Conservation (phyloP, 1,140 invertebrate species). For the Drosophila saltans region DNA sequence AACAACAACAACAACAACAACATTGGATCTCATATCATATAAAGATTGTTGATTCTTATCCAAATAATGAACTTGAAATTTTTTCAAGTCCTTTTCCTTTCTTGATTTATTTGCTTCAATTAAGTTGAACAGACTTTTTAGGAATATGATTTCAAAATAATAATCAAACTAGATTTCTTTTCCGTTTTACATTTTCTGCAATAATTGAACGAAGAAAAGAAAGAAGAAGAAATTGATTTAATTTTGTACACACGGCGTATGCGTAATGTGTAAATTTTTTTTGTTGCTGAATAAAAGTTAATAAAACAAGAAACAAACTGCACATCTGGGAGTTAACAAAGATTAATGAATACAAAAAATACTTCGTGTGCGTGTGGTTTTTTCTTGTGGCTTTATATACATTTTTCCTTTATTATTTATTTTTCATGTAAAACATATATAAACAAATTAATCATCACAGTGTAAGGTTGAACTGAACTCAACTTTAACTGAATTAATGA, state of each 20-base stretch:
- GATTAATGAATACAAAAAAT: slow-evolving; percentile 55
- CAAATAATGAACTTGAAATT: background rate
- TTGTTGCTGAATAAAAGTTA: background rate
- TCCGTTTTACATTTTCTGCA: slow-evolving; percentile 5
- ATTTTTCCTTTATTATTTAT: background rate
- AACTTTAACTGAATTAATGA: slow-evolving; percentile 56
- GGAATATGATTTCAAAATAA: too few relatives aligned
- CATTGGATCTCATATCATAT: slow-evolving; percentile 29
- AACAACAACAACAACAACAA: background rate
- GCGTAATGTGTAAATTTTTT: slow-evolving; percentile 8
- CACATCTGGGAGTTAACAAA: slow-evolving; percentile 38
- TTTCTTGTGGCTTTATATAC: background rate
- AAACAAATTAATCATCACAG: slow-evolving; percentile 48
- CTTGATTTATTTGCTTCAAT: too few relatives aligned
- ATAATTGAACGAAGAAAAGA: background rate
- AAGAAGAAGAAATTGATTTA: background rate
- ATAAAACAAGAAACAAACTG: slow-evolving; percentile 20
- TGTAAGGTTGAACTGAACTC: slow-evolving; percentile 13
- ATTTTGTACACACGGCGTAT: slow-evolving; percentile 16
- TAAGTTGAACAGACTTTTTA: too few relatives aligned
- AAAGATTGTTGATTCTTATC: slow-evolving; percentile 32
- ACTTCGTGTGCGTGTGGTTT: slow-evolving; percentile 11
- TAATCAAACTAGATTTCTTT: too few relatives aligned
- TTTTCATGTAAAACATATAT: slow-evolving; percentile 3
- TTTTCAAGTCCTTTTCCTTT: background rate